phyloP scores from a whole-genome alignment of 2,113 vertebrate species.

The Ptilonorhynchus violaceus region DNA sequence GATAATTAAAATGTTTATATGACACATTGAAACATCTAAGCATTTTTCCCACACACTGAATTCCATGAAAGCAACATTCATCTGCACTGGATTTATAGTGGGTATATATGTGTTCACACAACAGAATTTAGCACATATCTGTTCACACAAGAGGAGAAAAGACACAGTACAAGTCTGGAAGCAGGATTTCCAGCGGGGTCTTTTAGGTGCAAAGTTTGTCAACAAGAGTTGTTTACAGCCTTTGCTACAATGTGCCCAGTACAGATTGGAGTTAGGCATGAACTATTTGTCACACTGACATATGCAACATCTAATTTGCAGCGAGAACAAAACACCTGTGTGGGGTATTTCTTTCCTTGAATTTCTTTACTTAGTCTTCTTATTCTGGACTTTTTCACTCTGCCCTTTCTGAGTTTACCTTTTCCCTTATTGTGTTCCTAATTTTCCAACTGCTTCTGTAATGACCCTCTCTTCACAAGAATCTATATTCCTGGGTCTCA shows the following conservation, averaged over 20 bases:
- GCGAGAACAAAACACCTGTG: background rate
- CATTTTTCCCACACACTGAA: rapidly evolving
- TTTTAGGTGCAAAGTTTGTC: background rate
- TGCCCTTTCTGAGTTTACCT: background rate
- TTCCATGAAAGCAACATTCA: background rate
- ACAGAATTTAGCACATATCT: background rate
- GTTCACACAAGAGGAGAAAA: background rate
- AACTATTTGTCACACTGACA: background rate
- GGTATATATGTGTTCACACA: too few species aligned
- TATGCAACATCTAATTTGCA: background rate
- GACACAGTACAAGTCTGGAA: background rate
- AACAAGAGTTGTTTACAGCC: background rate
- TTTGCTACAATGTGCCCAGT: background rate
- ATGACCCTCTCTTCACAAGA: background rate
- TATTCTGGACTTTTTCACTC: background rate
- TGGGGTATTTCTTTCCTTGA: background rate
- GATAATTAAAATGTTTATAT: background rate
- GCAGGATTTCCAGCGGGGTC: background rate
- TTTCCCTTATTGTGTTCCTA: background rate
- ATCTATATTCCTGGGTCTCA: background rate
- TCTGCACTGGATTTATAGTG: background rate
- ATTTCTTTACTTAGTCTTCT: background rate
- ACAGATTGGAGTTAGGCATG: background rate
- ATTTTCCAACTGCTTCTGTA: background rate
- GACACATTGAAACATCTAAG: background rate